Conservation (phyloP, 2,113 vertebrate genomes). For the Callaeas wilsoni region DNA sequence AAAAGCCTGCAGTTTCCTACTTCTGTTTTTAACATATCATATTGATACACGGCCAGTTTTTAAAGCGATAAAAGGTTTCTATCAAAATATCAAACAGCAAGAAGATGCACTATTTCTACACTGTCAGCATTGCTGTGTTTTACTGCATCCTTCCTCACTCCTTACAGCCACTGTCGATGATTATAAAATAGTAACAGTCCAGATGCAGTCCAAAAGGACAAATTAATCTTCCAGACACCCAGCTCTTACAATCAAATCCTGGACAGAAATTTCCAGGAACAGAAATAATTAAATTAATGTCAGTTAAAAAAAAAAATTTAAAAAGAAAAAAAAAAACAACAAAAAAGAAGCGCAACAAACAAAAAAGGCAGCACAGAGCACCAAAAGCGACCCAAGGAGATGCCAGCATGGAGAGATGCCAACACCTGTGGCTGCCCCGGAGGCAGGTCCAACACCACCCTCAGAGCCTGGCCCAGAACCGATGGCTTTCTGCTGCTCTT, state of each 20-base stretch:
- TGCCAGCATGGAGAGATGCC: not conserved
- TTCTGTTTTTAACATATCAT: constrained; percentile 45
- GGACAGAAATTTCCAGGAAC: constrained; percentile 48
- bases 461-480: not conserved
- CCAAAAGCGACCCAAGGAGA: not conserved
- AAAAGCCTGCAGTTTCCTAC: constrained; percentile 57
- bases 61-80: constrained; percentile 58
- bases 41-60: constrained; percentile 43
- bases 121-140: constrained; percentile 45
- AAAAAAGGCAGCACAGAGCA: not conserved
- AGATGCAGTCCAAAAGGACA: constrained; percentile 1
- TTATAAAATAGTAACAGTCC: constrained; percentile 3
- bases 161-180: not conserved
- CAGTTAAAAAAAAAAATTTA: not conserved
- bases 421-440: rapidly evolving
- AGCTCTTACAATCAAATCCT: constrained; percentile 35
- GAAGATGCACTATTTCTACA: constrained; percentile 36
- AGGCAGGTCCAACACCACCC: not conserved
- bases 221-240: constrained; percentile 35
- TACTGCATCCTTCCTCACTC: constrained; percentile 27
- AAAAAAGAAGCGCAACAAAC: not conserved
- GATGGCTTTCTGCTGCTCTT: not conserved
- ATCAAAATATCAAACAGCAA: constrained; percentile 45
- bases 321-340: not conserved
- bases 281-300: constrained; percentile 14